phyloP scores from a whole-genome alignment of 1,140 invertebrate species.

The Drosophila bifasciata region DNA sequence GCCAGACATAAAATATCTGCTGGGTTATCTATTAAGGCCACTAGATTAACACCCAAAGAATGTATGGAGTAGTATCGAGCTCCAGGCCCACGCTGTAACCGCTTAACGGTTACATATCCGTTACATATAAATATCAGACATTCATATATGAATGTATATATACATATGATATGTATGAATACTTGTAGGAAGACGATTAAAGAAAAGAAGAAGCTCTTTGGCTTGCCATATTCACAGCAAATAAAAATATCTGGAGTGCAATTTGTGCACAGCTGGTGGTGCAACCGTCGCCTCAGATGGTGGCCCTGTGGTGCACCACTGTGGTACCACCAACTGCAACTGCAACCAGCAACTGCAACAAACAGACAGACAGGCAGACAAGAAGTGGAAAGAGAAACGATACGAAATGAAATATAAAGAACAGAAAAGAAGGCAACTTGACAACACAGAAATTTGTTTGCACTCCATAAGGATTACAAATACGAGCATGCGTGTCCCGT shows the following conservation, averaged over 20 bases:
- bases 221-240: slow-evolving; percentile 75
- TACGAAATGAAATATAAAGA: slow-evolving; percentile 25
- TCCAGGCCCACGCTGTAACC: slow-evolving; percentile 14
- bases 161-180: slow-evolving; percentile 5
- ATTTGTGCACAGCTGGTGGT: slow-evolving; percentile 81
- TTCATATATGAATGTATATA: neutral
- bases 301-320: slow-evolving; percentile 63
- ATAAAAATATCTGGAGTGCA: slow-evolving; percentile 81
- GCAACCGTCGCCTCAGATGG: slow-evolving; percentile 64
- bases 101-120: slow-evolving; percentile 48
- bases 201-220: slow-evolving; percentile 23
- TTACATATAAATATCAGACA: slow-evolving; percentile 39
- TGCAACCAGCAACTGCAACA: slow-evolving; percentile 31
- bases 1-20: slow-evolving; percentile 57
- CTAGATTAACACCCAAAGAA: slow-evolving; percentile 68
- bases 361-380: slow-evolving; percentile 1
- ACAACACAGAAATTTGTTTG: slow-evolving; percentile 82
- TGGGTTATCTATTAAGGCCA: slow-evolving; percentile 83
- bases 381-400: neutral
- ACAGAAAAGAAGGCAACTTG: slow-evolving; percentile 50
- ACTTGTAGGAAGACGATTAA: neutral
- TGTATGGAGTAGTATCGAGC: no score
- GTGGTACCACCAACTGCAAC: slow-evolving; percentile 22
- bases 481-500: slow-evolving; percentile 47
- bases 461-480: slow-evolving; percentile 82